Percentiles rank a stretch among this genome's conserved stretches.
Conservation (phyloP, 2,888 invertebrate species). For the Diloba caeruleocephala region DNA sequence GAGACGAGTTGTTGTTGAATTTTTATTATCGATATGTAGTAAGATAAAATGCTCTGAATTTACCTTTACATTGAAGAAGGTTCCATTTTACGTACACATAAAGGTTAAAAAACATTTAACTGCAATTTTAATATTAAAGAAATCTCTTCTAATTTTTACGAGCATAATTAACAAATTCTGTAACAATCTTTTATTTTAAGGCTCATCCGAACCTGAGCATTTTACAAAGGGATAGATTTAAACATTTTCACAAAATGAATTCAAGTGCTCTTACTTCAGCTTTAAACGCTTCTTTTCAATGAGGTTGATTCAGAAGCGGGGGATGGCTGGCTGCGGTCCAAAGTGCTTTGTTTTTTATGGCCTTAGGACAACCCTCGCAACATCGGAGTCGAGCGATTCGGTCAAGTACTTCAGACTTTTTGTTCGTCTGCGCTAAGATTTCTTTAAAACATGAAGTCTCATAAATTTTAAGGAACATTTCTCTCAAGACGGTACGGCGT, state of each 20-base stretch:
- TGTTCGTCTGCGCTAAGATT: conserved; percentile 58
- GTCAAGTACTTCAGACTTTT: conserved; percentile 78
- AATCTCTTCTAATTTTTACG: conserved; percentile 35
- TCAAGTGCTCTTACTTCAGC: conserved; percentile 77
- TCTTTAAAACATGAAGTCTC: conserved; percentile 58
- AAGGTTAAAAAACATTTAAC: conserved; percentile 24
- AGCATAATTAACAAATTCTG: conserved; percentile 49
- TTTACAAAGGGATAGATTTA: conserved; percentile 59
- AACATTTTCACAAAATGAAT: conserved; percentile 71
- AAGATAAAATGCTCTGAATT: conserved; percentile 1
- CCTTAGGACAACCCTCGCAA: conserved; percentile 66
- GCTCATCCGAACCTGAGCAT: conserved; percentile 46
- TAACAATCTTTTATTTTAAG: conserved; percentile 52
- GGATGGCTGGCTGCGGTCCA: conserved; percentile 80
- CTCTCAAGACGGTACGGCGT: conserved; percentile 29
- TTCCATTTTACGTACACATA: conserved; percentile 6
- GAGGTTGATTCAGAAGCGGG: conserved; percentile 73
- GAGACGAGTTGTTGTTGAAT: conserved; percentile 9
- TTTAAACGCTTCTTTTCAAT: conserved; percentile 83
- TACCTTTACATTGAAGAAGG: conserved; percentile 2
- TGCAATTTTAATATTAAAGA: conserved; percentile 43
- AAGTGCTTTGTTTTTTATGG: conserved; percentile 85
- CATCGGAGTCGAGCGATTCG: conserved; percentile 70
- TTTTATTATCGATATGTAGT: conserved; percentile 11
- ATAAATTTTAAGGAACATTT: conserved; percentile 53